These are phyloP conservation scores for Mormyrus lacerda DNA, from an alignment of 2,113 vertebrate species.

Conservation along the genomic window DNA sequence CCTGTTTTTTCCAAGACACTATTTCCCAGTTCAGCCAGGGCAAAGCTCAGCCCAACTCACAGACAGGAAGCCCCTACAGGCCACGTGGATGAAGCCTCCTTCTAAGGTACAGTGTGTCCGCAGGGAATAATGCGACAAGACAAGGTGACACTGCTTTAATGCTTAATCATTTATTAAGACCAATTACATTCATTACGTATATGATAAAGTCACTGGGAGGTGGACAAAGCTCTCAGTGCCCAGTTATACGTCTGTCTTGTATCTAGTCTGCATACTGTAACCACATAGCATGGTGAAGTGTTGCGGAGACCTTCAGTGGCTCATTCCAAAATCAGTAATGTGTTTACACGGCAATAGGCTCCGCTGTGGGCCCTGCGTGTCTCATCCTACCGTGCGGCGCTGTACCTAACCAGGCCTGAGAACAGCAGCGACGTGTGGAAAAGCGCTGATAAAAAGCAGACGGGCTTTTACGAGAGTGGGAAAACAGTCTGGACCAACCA, in stretches of 20 bases:
- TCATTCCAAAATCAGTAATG: neutral
- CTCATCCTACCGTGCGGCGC: neutral
- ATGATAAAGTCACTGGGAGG: neutral
- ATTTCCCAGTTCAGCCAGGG: neutral
- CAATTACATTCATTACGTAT: neutral
- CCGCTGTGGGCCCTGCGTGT: neutral
- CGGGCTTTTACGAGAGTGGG: neutral
- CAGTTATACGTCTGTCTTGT: neutral
- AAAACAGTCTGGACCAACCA: neutral
- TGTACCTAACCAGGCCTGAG: neutral
- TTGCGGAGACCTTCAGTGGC: neutral
- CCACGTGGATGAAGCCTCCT: neutral
- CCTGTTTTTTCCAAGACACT: neutral
- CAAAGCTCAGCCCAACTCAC: neutral
- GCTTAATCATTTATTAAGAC: too few species aligned
- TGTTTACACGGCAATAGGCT: neutral
- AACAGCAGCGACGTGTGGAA: neutral
- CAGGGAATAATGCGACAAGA: neutral
- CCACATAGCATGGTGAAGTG: neutral
- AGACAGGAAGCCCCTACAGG: neutral
- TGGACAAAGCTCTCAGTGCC: neutral
- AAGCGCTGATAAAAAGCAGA: slow-evolving; percentile 15
- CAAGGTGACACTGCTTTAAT: neutral
- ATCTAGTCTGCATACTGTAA: neutral
- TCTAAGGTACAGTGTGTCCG: neutral